Percentiles rank a stretch among this genome's conserved stretches.
phyloP scores from a whole-genome alignment of 2,888 invertebrate species.

The Torymus texanus region DNA sequence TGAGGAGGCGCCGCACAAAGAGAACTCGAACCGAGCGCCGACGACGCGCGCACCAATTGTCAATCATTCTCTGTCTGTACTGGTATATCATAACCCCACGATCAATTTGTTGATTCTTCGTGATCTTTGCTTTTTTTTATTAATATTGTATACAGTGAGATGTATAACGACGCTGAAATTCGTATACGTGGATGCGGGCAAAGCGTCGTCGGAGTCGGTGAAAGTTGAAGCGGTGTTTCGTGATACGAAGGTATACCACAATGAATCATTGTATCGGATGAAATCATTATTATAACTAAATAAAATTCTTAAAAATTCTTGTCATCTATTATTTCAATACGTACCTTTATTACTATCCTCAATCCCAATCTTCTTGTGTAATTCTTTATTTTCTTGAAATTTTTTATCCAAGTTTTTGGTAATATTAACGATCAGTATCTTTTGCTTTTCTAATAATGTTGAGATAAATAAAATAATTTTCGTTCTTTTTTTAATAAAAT shows the following conservation, averaged over 20 bases:
- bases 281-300: conserved; percentile 74
- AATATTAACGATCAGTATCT: no score
- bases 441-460: no score
- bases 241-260: conserved; percentile 72
- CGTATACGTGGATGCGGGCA: conserved; percentile 1
- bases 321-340: conserved; percentile 45
- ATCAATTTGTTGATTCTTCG: not conserved
- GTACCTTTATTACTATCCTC: not conserved
- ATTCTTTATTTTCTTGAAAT: no score
- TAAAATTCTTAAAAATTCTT: conserved; percentile 72
- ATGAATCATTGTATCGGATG: conserved; percentile 74
- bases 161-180: conserved; percentile 17
- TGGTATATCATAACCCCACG: not conserved
- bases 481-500: no score
- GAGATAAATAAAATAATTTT: no score
- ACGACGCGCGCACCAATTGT: conserved; percentile 29
- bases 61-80: conserved; percentile 15
- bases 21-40: conserved; percentile 46
- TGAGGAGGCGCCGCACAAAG: conserved; percentile 36
- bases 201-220: conserved; percentile 49
- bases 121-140: conserved; percentile 22
- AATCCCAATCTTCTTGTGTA: not conserved
- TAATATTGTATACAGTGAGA: not conserved
- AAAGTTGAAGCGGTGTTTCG: conserved; percentile 59
- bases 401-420: no score